phyloP scores from a whole-genome alignment of 37 sponge, comb jelly and placozoan species.

The Aplysina aerophoba region DNA sequence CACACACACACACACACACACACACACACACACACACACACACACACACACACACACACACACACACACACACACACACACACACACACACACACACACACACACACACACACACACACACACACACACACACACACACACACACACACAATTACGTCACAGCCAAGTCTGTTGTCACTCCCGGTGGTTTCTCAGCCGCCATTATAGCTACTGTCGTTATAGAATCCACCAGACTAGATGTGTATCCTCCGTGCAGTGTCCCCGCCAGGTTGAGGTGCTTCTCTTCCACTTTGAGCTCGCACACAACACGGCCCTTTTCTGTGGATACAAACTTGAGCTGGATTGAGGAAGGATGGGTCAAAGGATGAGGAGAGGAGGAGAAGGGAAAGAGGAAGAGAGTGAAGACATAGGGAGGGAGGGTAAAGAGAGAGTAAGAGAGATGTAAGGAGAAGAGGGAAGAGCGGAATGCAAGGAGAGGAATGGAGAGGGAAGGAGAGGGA shows the following conservation, averaged over 20 bases:
- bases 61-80: too few relatives aligned
- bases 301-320: conserved; percentile 53
- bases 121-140: not conserved
- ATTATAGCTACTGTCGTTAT: conserved; percentile 84
- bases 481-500: not conserved
- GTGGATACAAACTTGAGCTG: conserved; percentile 56
- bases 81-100: not conserved
- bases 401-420: too few relatives aligned
- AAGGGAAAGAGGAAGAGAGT: not conserved
- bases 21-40: too few relatives aligned
- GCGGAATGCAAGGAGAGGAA: not conserved
- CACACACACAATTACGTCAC: conserved; percentile 57
- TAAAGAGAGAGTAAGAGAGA: too few relatives aligned
- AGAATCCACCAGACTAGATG: conserved; percentile 87
- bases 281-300: conserved; percentile 81
- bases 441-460: too few relatives aligned
- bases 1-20: too few relatives aligned
- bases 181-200: conserved; percentile 65
- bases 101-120: not conserved
- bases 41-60: too few relatives aligned
- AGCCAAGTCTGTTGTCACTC: conserved; percentile 77
- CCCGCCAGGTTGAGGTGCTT: conserved; percentile 76
- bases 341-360: not conserved
- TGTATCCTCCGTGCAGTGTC: conserved; percentile 89
- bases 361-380: conserved; percentile 15